phyloP scores from a whole-genome alignment of 2,888 invertebrate genomes.

The Leucoptera coffeella region DNA sequence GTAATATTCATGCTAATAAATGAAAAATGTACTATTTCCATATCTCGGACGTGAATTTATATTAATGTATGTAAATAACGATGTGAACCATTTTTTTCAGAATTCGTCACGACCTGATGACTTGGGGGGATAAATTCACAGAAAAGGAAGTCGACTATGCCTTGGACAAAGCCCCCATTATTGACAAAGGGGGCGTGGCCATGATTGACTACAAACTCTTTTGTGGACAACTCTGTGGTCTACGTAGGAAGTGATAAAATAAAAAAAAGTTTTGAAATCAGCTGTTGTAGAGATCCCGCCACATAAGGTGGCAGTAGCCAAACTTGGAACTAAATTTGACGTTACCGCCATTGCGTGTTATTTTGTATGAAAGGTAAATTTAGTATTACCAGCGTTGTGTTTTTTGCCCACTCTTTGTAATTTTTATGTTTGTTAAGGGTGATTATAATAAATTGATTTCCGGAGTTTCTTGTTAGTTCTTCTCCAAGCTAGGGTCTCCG shows the following conservation, averaged over 20 bases:
- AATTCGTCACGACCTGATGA: conserved; percentile 59
- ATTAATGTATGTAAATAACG: not conserved
- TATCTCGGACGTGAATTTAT: not conserved
- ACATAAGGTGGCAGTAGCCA: no score
- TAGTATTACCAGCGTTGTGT: no score
- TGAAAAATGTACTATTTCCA: not conserved
- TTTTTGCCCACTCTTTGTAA: no score
- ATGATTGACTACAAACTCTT: conserved; percentile 62
- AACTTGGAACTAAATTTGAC: no score
- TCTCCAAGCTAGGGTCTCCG: no score
- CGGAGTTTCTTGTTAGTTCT: no score
- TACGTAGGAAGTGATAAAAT: conserved; percentile 19
- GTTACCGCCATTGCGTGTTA: no score
- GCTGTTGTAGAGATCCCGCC: no score
- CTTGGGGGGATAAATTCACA: conserved; percentile 59
- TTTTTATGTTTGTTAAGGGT: no score
- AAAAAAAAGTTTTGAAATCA: no score
- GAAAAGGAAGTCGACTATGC: conserved; percentile 58
- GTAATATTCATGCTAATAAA: no score
- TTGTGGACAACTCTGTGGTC: conserved; percentile 54
- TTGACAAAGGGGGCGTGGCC: conserved; percentile 40
- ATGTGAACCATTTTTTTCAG: conserved; percentile 21
- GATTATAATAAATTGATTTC: no score
- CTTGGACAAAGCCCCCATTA: conserved; percentile 55
- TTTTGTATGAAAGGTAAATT: not conserved